Conservation (phyloP, 2,113 vertebrate genomes). For the Hoplias malabaricus region DNA sequence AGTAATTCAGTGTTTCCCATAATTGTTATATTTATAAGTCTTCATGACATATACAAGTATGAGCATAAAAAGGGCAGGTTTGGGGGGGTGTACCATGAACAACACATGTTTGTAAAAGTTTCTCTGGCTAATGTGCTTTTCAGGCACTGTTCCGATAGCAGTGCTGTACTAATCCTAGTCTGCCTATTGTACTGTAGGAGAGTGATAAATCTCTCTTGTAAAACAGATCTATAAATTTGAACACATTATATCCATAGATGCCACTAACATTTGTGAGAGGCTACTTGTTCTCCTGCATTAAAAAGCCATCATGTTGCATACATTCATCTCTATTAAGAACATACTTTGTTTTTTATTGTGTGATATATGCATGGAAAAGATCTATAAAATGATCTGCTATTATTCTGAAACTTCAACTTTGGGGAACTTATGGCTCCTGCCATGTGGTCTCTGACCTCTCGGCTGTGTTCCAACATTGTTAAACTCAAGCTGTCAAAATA, state of each 20-base stretch:
- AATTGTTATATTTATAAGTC: no score
- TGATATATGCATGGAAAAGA: slow-evolving; percentile 42
- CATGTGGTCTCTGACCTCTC: slow-evolving; percentile 55
- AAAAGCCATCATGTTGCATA: background rate
- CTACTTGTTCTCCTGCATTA: background rate
- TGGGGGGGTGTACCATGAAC: no score
- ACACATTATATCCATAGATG: background rate
- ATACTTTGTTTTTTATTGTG: background rate
- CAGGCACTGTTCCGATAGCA: background rate
- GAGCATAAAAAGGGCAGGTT: no score
- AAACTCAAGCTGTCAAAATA: slow-evolving; percentile 73
- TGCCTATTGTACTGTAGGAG: background rate
- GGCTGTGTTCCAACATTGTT: slow-evolving; percentile 64
- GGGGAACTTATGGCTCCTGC: slow-evolving; percentile 60
- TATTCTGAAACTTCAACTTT: slow-evolving; percentile 54
- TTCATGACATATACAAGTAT: no score
- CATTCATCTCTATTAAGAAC: background rate
- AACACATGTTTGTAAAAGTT: background rate
- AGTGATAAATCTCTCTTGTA: background rate
- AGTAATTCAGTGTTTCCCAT: no score
- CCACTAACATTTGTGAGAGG: background rate
- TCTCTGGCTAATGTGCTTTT: background rate
- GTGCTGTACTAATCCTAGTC: background rate
- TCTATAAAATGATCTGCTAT: slow-evolving; percentile 53
- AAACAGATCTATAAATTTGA: background rate